Evolutionary conservation across 2,113 vertebrate species (phyloP), one percentile per base, ranked within the genome.

Genomic region (Burhinus oedicnemus): DNA sequence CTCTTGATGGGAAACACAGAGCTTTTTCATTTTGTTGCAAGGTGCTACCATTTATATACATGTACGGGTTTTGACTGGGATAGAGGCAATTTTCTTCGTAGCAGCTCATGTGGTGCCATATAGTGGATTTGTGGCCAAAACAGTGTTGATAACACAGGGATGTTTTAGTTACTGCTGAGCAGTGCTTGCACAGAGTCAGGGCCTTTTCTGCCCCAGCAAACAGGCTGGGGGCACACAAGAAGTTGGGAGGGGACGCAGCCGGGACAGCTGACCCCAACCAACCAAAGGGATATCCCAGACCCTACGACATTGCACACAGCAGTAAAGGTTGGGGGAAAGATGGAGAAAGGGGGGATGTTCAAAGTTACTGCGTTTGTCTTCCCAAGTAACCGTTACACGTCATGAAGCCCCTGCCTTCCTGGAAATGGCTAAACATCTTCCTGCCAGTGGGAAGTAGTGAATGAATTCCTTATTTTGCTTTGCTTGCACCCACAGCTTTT

Each of bases 401-500:
- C 49, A 47, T n/a, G 54, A 34, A 69, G 22, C 40, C 77, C 77
- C 45, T 72, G 44, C n/a, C 51, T 68, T 84, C 34, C 54, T 70
- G 40, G 30, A 12, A 12, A 36, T 29, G 22, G 30, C 22, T 34
- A 9, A 77, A 71, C 13, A 12, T 11, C 32, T 64, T 44, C 38
- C 29, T 69, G 58, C 52, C 8, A 0, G 7, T 49, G 77, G 51
- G 72, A 91, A 74, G 11, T 2, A 18, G 12, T 14, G 7, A 74
- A 65, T 0, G 0, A 83, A 44, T 69, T 72, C 29, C 19, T 32
- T 68, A 5, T 19, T 84, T 76, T 44, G 23, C 32, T 84, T 36
- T 68, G 27, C 20, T 68, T 81, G 54, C 0, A 0, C 1, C 0
- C 0, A 1, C 11, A 15, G 65, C 29, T 92, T 81, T 92, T 90